Evolutionary conservation across 2,888 invertebrate genomes (phyloP).

Genomic region (Molorchus minor): DNA sequence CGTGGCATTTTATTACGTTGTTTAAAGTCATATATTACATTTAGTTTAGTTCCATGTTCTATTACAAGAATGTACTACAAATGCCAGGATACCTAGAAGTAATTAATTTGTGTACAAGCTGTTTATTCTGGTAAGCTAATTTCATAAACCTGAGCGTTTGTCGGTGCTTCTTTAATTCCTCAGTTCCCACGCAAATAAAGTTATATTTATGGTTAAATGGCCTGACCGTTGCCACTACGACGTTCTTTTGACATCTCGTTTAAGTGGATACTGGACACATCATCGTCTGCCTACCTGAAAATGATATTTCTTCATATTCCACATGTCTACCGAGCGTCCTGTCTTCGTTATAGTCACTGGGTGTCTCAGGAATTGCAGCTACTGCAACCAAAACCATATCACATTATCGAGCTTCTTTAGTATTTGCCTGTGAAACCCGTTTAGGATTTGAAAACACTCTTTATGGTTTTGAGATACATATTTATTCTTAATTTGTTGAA

Average conservation of each 20-base stretch:
- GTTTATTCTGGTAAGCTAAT: constrained; percentile 41
- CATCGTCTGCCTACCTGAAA: constrained; percentile 4
- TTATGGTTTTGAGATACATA: too few relatives aligned
- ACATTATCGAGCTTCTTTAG: too few relatives aligned
- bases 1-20: constrained; percentile 7
- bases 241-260: constrained; percentile 20
- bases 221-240: constrained; percentile 21
- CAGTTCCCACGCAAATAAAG: constrained; percentile 53
- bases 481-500: too few relatives aligned
- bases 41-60: constrained; percentile 18
- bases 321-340: constrained; percentile 12
- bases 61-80: constrained; percentile 21
- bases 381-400: too few relatives aligned
- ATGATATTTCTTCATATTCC: constrained; percentile 15
- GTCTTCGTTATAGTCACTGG: too few relatives aligned
- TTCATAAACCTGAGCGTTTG: constrained; percentile 35
- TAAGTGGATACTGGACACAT: constrained; percentile 14
- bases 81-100: constrained; percentile 33
- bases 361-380: too few relatives aligned
- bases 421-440: too few relatives aligned
- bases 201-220: constrained; percentile 45
- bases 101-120: constrained; percentile 41
- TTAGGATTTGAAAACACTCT: too few relatives aligned
- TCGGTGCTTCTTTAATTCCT: constrained; percentile 41
- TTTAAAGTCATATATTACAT: constrained; percentile 8